A percentile compares a stretch with the other conserved stretches of the same genome.
Evolutionary conservation across 2,888 invertebrate species (phyloP).

Genomic region (Imbricaverruca yamaguchii): DNA sequence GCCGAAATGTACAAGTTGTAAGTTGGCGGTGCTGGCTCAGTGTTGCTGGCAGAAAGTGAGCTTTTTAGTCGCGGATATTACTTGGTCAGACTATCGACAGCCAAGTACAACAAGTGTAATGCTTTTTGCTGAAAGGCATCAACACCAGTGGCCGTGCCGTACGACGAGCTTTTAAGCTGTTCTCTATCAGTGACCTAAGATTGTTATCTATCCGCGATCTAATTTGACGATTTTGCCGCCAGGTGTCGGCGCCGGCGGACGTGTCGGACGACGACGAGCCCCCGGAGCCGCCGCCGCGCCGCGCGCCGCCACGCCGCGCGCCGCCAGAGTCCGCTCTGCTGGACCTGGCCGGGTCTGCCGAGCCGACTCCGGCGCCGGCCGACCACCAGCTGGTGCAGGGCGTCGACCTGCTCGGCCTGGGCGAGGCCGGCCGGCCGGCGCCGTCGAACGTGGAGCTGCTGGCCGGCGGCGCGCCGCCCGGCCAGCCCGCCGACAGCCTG

Average conservation of each 20-base stretch:
- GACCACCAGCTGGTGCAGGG: background rate
- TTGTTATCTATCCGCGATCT: no score
- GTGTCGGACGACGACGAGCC: conserved; percentile 21
- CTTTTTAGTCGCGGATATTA: no score
- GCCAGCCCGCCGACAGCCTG: background rate
- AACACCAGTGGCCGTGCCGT: no score
- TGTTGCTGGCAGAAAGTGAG: no score
- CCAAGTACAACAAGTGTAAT: no score
- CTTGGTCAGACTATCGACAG: no score
- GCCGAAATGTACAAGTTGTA: no score
- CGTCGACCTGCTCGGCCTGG: conserved; percentile 3
- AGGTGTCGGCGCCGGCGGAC: background rate
- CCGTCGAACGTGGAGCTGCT: conserved; percentile 5
- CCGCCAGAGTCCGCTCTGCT: background rate
- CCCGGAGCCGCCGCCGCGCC: background rate
- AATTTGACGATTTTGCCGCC: background rate
- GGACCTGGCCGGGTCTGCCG: background rate
- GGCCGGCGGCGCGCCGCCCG: background rate
- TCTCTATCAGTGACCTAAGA: no score
- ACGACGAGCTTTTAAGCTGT: no score
- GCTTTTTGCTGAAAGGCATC: no score
- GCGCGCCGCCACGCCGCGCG: background rate
- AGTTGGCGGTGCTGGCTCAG: no score
- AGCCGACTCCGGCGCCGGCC: background rate
- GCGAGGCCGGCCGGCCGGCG: background rate